phyloP scores from a whole-genome alignment of 2,113 vertebrate genomes.

The Gasterosteus aculeatus region DNA sequence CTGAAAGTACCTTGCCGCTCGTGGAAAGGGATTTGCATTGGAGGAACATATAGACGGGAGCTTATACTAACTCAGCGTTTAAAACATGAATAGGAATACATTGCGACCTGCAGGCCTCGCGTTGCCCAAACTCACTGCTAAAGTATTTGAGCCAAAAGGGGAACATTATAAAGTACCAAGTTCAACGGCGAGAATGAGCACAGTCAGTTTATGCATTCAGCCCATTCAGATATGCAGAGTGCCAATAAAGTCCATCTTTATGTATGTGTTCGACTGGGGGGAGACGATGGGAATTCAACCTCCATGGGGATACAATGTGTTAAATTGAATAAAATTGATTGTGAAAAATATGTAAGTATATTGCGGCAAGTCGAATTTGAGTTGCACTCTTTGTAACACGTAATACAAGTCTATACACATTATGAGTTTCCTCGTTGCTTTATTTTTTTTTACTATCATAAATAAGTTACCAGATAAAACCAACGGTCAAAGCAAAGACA shows the following conservation, averaged over 20 bases:
- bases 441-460: background rate
- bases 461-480: background rate
- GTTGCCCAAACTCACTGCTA: background rate
- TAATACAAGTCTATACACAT: background rate
- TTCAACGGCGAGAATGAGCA: constrained; percentile 8
- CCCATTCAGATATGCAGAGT: background rate
- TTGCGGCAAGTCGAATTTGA: background rate
- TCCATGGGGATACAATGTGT: background rate
- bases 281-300: background rate
- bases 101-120: background rate
- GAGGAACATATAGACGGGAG: constrained; percentile 33
- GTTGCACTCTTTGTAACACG: background rate
- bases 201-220: constrained; percentile 2
- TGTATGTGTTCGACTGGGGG: background rate
- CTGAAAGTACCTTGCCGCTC: constrained; percentile 34
- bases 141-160: constrained; percentile 16
- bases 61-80: constrained; percentile 35
- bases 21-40: constrained; percentile 47
- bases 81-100: constrained; percentile 46
- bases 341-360: too few relatives aligned
- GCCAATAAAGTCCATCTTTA: background rate
- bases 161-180: constrained; percentile 33
- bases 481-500: background rate
- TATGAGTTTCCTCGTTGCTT: too few relatives aligned
- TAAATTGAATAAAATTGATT: background rate